A percentile compares a stretch with the other conserved stretches of the same genome.
Conservation (phyloP, 2,797 vertebrate genomes). For the Hybognathus amarus region DNA sequence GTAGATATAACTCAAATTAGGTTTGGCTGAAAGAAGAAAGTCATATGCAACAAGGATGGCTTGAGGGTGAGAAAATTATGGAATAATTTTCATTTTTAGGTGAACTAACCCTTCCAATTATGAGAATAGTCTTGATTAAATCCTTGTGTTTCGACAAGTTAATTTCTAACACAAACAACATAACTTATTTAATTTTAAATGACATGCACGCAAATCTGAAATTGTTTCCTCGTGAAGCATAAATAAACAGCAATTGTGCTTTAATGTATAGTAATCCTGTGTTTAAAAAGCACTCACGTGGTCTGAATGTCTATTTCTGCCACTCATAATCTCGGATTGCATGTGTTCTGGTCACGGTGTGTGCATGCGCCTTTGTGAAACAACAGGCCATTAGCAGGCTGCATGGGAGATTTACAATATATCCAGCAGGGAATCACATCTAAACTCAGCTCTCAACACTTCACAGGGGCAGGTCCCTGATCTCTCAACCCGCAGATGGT, state of each 20-base stretch:
- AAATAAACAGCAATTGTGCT: not conserved
- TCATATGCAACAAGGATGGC: no score
- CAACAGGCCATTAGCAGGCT: constrained; percentile 57
- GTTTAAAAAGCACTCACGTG: constrained; percentile 54
- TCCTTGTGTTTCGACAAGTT: not conserved
- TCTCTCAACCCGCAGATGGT: constrained; percentile 44
- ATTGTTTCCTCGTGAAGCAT: not conserved
- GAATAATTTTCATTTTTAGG: no score
- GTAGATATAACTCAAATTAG: no score
- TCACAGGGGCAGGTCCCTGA: constrained; percentile 46
- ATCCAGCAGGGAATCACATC: constrained; percentile 42
- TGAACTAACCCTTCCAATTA: not conserved
- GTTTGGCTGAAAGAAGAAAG: no score
- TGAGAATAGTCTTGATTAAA: not conserved
- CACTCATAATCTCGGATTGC: constrained; percentile 62
- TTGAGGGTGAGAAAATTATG: not conserved
- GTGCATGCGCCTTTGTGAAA: constrained; percentile 44
- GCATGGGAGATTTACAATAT: constrained; percentile 69
- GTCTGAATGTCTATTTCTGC: constrained; percentile 65
- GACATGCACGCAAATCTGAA: not conserved
- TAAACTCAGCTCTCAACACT: constrained; percentile 50
- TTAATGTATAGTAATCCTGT: constrained; percentile 33
- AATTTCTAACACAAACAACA: not conserved
- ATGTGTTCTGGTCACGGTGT: constrained; percentile 52
- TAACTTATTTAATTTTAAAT: not conserved